Base-by-base conservation (phyloP, 2,888 invertebrate genomes). In the Brachyptera putata region DNA sequence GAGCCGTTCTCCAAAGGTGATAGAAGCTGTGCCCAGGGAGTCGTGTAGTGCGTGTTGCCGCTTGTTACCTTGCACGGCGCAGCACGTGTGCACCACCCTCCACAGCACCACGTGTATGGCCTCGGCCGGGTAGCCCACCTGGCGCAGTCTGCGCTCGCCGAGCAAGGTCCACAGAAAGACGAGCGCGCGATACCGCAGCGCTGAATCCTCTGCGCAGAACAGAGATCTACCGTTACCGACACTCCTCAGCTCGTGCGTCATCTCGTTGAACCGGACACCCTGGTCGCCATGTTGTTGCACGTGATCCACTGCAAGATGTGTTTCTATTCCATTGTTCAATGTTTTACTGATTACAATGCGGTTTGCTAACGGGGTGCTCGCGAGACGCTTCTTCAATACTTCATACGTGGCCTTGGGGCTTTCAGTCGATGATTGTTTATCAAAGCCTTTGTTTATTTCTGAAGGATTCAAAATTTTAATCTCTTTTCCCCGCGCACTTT, bases 161-260 rank as follows among this genome's bases (percentile, higher is more conserved):
- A 65, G 57, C 25, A 65, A 60, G 2, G 48, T 56, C 65, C 65
- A 65, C 16, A 65, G 60, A 36, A 65, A 39, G 11, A 63, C 46
- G 14, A 60, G 34, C 9, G 61, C 63, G 2, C 60, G 43, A 18
- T 43, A 46, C 4, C 63, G 34, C 41, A 64, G 21, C 14, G 56
- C 41, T 9, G 16, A n/a, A 36, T 64, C 61, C n/a, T 61, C 57
- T 48, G 18, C 25, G n/a, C 48, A 22, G n/a, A 11, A 46, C 21
- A 11, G 18, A 7, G 2, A 4, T 7, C 5, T 13, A 2, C 13
- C 24, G 21, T 46, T 24, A 24, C n/a, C n/a, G 4, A 3, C 3
- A 4, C 22, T n/a, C 1, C 22, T 4, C 24, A 46, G n/a, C 24
- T 46, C 46, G 1, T n/a, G 24, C 22, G 21, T 16, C 46, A 46